A percentile compares a stretch with the other conserved stretches of the same genome.
Evolutionary conservation across 2,888 invertebrate species (phyloP).

Genomic region (Synanthedon vespiformis): DNA sequence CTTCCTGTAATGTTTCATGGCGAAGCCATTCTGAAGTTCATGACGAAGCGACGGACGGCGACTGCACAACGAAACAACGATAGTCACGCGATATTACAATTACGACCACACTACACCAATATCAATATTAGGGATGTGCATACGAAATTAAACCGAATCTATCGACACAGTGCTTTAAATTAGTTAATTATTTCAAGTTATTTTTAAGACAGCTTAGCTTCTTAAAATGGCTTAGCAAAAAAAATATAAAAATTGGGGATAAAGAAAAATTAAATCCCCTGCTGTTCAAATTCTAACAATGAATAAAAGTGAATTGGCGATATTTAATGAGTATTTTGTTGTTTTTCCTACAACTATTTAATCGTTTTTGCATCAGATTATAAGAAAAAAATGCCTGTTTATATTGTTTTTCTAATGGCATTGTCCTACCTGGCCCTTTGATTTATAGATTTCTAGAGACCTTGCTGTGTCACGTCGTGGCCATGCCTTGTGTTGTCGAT

Average conservation of each 20-base stretch:
- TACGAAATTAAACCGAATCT: background rate
- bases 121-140: slow-evolving; percentile 8
- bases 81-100: slow-evolving; percentile 18
- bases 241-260: too few relatives aligned
- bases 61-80: slow-evolving; percentile 1
- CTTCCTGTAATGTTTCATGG: slow-evolving; percentile 18
- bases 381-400: too few relatives aligned
- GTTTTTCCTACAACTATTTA: too few relatives aligned
- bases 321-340: too few relatives aligned
- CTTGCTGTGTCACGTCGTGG: background rate
- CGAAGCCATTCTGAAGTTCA: slow-evolving; percentile 10
- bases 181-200: too few relatives aligned
- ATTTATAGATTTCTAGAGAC: background rate
- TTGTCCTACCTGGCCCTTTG: background rate
- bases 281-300: too few relatives aligned
- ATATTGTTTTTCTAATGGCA: background rate
- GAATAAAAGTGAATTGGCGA: too few relatives aligned
- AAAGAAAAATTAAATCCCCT: too few relatives aligned
- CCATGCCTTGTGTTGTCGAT: slow-evolving; percentile 1
- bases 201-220: too few relatives aligned
- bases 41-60: background rate
- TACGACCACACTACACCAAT: background rate
- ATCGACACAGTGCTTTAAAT: background rate
- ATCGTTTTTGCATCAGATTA: too few relatives aligned
- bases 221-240: too few relatives aligned